Evolutionary conservation across 1,140 invertebrate genomes (phyloP).

Genomic region (Bilobella aurantiaca): DNA sequence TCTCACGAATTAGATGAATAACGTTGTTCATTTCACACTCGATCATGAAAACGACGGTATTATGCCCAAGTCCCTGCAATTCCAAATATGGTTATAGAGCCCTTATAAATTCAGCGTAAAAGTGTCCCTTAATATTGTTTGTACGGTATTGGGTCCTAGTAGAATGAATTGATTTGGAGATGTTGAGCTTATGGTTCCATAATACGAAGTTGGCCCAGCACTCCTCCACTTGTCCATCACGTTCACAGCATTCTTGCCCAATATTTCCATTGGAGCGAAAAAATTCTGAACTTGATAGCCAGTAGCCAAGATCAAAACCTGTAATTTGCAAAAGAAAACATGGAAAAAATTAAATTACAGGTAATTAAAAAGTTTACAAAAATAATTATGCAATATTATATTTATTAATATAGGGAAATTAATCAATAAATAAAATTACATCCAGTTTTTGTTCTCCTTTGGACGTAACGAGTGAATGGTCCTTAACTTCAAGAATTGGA

Average conservation of each 20-base stretch:
- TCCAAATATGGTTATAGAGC: no score
- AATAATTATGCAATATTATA: background rate
- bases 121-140: no score
- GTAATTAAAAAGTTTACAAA: no score
- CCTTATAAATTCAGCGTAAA: no score
- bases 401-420: background rate
- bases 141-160: constrained; percentile 17
- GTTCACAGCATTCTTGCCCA: constrained; percentile 3
- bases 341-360: no score
- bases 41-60: constrained; percentile 26
- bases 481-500: constrained; percentile 7
- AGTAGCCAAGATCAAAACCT: constrained; percentile 25
- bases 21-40: constrained; percentile 27
- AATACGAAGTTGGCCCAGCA: background rate
- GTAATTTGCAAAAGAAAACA: background rate
- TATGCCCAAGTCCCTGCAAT: constrained; percentile 24
- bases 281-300: constrained; percentile 22
- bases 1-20: constrained; percentile 16
- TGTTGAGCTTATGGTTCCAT: constrained; percentile 5
- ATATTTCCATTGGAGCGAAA: constrained; percentile 20
- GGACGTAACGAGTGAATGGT: constrained; percentile 8
- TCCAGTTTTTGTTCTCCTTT: constrained; percentile 6
- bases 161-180: constrained; percentile 19
- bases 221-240: constrained; percentile 11
- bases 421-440: background rate